phyloP scores from a whole-genome alignment of 1,140 invertebrate genomes.

The Apolygus lucorum region DNA sequence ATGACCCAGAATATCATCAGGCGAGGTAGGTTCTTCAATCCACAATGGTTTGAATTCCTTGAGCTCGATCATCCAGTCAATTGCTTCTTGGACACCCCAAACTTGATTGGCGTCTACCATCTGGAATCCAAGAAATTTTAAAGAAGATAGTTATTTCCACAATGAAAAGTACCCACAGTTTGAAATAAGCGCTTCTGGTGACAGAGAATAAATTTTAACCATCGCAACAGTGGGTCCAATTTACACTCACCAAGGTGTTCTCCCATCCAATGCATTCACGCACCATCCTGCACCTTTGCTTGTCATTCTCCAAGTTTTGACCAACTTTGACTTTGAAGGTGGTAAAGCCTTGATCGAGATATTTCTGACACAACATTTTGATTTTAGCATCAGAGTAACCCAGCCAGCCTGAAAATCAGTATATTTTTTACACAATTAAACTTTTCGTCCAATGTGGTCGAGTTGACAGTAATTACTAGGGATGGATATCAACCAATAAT shows the following conservation, averaged over 20 bases:
- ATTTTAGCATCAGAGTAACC: conserved; percentile 65
- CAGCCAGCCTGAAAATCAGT: conserved; percentile 56
- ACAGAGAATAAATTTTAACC: too few species aligned
- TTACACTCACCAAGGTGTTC: conserved; percentile 57
- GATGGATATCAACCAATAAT: too few species aligned
- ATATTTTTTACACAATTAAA: background rate
- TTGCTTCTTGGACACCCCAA: conserved; percentile 77
- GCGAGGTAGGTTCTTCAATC: conserved; percentile 91
- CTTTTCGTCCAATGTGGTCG: too few species aligned
- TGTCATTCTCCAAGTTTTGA: conserved; percentile 65
- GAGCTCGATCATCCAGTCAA: conserved; percentile 74
- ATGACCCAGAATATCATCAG: conserved; percentile 83
- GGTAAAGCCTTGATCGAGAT: conserved; percentile 62
- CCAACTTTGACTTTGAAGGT: conserved; percentile 90
- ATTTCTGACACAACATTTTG: conserved; percentile 58
- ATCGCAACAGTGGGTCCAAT: conserved; percentile 7
- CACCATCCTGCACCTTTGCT: conserved; percentile 57
- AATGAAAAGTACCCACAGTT: conserved; percentile 4
- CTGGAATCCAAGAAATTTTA: conserved; percentile 38
- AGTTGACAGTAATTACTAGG: too few species aligned
- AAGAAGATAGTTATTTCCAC: background rate
- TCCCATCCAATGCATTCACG: conserved; percentile 67
- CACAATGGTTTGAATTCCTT: conserved; percentile 65
- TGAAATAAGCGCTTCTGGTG: background rate
- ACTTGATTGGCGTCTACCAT: conserved; percentile 90